Evolutionary conservation across 2,113 vertebrate genomes (phyloP).

Genomic region (Sinocyclocheilus grahami): DNA sequence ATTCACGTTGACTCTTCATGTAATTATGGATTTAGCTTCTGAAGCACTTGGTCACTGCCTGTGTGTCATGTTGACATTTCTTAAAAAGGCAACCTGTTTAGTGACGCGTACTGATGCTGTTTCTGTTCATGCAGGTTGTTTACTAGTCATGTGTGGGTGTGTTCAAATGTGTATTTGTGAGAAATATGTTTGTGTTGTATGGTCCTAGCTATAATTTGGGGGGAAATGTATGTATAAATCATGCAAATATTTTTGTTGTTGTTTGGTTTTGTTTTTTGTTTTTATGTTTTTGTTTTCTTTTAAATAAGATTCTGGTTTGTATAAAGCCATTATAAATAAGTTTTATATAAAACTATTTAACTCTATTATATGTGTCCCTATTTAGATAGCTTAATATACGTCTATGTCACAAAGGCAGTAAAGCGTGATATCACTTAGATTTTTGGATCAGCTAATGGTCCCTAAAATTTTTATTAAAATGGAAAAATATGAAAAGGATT

Average conservation of each 20-base stretch:
- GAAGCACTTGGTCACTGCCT: constrained; percentile 12
- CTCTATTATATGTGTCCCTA: no score
- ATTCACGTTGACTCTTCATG: background rate
- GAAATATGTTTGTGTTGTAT: background rate
- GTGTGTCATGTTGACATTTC: constrained; percentile 18
- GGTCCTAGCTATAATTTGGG: background rate
- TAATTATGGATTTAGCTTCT: constrained; percentile 37
- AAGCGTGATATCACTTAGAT: no score
- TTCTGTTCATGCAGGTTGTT: constrained; percentile 12
- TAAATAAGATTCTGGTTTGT: no score
- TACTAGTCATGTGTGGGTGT: background rate
- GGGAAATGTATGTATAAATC: background rate
- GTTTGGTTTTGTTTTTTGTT: no score
- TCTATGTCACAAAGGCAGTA: no score
- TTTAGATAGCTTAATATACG: no score
- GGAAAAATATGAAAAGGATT: no score
- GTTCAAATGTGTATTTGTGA: background rate
- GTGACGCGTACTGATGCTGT: background rate
- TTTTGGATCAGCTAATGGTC: no score
- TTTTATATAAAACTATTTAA: no score
- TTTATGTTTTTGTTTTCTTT: no score
- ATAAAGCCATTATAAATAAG: no score
- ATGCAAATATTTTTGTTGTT: background rate
- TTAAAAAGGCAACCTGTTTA: constrained; percentile 1
- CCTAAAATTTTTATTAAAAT: no score